Conservation (phyloP, 2,797 vertebrate species). For the Sebastes oblongus region DNA sequence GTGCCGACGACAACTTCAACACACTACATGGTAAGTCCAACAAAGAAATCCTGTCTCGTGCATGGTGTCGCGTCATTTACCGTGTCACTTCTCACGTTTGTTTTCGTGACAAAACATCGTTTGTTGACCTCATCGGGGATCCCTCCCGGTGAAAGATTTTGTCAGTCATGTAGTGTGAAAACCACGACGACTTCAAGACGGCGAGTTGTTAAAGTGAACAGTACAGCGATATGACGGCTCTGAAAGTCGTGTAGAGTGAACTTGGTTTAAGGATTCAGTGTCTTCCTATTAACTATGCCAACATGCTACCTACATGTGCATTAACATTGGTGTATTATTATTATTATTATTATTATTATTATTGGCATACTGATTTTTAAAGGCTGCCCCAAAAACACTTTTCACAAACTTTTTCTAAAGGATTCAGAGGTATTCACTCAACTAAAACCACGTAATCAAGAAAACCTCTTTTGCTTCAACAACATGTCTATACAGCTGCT, state of each 20-base stretch:
- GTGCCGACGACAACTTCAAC: too few relatives aligned
- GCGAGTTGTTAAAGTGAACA: too few relatives aligned
- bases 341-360: too few relatives aligned
- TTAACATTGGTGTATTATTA: not conserved
- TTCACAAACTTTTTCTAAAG: slow-evolving; percentile 21
- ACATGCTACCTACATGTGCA: not conserved
- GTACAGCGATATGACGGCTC: too few relatives aligned
- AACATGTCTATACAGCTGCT: not conserved
- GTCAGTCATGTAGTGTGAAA: not conserved
- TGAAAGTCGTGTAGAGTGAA: too few relatives aligned
- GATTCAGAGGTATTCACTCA: not conserved
- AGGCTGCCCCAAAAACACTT: not conserved
- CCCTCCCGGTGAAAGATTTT: not conserved
- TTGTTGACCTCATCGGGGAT: too few relatives aligned
- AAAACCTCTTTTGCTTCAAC: not conserved
- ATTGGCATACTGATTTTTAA: not conserved
- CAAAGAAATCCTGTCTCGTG: too few relatives aligned
- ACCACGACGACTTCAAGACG: not conserved
- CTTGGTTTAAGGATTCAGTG: not conserved
- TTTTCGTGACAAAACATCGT: too few relatives aligned
- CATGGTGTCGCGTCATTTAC: too few relatives aligned
- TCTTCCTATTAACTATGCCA: not conserved
- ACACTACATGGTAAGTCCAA: accelerated
- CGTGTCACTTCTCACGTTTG: too few relatives aligned
- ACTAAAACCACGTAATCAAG: not conserved